Conservation (phyloP, 1,140 invertebrate species). For the Adoxophyes honmai region DNA sequence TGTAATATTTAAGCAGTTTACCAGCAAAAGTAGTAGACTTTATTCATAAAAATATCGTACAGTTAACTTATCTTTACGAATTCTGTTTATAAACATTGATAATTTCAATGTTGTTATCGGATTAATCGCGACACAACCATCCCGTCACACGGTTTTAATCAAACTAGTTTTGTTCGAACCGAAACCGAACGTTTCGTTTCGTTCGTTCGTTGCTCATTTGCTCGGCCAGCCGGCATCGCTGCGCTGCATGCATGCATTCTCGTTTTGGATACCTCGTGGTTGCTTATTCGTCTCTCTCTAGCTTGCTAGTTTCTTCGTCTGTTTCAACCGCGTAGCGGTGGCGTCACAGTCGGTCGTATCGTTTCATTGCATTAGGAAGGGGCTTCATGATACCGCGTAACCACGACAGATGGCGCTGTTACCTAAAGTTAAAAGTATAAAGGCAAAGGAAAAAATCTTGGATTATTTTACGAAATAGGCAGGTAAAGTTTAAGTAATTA, state of each 20-base stretch:
- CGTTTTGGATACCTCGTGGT: neutral
- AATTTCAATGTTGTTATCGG: constrained; percentile 49
- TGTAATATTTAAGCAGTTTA: constrained; percentile 24
- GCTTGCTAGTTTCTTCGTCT: neutral
- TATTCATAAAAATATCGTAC: constrained; percentile 40
- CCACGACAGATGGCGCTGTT: neutral
- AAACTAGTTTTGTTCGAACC: constrained; percentile 48
- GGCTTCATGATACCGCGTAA: neutral
- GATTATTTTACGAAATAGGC: neutral
- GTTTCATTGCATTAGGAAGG: neutral
- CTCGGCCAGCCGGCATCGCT: neutral
- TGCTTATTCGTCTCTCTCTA: neutral
- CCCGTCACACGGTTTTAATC: constrained; percentile 29
- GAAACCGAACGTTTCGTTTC: neutral
- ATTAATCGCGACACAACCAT: constrained; percentile 40
- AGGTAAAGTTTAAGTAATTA: too few species aligned
- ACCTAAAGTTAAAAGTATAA: neutral
- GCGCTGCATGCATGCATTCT: too few species aligned
- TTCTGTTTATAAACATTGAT: constrained; percentile 65
- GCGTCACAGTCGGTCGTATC: neutral
- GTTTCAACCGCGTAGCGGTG: neutral
- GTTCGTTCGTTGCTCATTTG: neutral
- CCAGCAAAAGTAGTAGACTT: constrained; percentile 30
- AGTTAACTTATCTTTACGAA: constrained; percentile 29
- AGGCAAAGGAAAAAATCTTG: neutral